Base-by-base conservation (phyloP, 2,113 vertebrate species). In the Oostethus manadensis region DNA sequence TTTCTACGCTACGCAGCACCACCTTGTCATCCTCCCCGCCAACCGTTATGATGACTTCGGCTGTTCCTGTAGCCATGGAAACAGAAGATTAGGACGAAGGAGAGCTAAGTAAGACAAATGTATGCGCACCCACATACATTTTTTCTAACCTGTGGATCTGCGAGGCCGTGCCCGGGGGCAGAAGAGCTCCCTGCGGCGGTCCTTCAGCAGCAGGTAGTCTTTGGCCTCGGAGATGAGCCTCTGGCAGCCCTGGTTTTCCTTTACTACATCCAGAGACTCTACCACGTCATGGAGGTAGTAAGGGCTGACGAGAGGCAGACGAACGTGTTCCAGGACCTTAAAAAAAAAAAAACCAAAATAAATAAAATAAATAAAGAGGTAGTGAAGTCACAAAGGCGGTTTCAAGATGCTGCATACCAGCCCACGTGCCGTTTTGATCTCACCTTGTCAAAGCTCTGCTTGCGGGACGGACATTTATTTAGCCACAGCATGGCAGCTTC, bases 21-120 rank as follows among this genome's bases (percentile, higher is more conserved):
- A 92, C 89, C 77, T 91, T 92, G 78, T 91, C 91, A 10, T 92
- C 91, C 72, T 92, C 91, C 3, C 91, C 90, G 1, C 90, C 91
- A 0, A 91, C 91, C 1, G 89, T 90, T 73, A 92, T 85, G 3
- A 92, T 90, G 60, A 91, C 88, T 62, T 90, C 90, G 18, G 83
- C 87, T 8, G 84, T 88, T 29, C 86, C 91, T 92, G 81, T 71
- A 64, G 47, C 68, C 82, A 51, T 49, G 50, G 77, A 18, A 81
- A 81, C 75, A 58, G 4, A 17, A 21, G 58, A 5, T 56, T 22
- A 40, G 11, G 45, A 60, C 46, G 1, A 66, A 17, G 76, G 18
- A 53, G 16, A 79, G 49, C 21, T 0, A 14, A 63, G 14, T 16
- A 44, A 62, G 3, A n/a, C n/a, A n/a, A n/a, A n/a, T n/a, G n/a